Evolutionary conservation across 2,888 invertebrate genomes (phyloP).

Genomic region (Laspeyria flexula): DNA sequence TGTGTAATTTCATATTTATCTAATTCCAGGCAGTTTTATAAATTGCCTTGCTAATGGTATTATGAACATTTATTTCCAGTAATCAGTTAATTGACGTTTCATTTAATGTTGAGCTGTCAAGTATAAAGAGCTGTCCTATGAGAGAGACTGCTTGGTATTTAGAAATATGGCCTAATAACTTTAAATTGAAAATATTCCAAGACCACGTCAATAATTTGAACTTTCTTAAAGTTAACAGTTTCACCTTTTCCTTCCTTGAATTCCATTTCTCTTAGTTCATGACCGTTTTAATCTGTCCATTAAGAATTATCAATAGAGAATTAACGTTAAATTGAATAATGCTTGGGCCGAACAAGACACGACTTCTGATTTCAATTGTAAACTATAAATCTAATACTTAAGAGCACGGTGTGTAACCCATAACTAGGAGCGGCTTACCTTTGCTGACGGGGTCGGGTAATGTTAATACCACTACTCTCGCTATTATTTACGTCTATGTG

Average conservation of each 20-base stretch:
- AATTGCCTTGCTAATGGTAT: no score
- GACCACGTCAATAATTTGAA: neutral
- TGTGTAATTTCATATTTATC: no score
- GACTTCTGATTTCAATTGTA: constrained; percentile 61
- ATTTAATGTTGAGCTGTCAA: no score
- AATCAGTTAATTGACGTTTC: no score
- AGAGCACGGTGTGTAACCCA: constrained; percentile 40
- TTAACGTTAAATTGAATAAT: constrained; percentile 50
- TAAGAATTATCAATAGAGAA: constrained; percentile 41
- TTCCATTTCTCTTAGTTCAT: constrained; percentile 14
- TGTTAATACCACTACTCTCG: constrained; percentile 44
- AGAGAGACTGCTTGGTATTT: no score
- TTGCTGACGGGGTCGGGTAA: constrained; percentile 57
- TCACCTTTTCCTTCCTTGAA: constrained; percentile 1
- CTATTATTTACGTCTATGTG: constrained; percentile 30
- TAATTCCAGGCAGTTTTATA: no score
- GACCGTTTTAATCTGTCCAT: constrained; percentile 36
- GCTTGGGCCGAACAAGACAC: constrained; percentile 57
- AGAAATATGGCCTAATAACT: no score
- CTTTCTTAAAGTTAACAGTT: neutral
- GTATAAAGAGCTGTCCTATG: no score
- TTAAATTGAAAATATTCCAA: neutral
- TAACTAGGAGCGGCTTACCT: constrained; percentile 58
- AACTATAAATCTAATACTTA: constrained; percentile 56
- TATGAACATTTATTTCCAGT: no score